Evolutionary conservation across 2,113 vertebrate genomes (phyloP).

Genomic region (Equus quagga): DNA sequence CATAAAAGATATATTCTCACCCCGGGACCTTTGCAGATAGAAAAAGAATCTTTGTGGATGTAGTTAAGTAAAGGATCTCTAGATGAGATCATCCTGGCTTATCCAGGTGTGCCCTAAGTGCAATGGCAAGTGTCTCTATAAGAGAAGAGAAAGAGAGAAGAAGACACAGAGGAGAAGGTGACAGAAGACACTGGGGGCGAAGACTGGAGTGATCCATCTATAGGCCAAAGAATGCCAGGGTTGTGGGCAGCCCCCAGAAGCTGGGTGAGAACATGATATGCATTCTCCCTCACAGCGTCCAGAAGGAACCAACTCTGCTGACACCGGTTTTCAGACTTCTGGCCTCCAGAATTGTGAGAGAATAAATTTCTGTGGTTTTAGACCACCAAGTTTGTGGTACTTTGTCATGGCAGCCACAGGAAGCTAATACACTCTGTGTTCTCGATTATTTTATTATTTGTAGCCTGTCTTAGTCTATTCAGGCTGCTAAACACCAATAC

Average conservation of each 20-base stretch:
- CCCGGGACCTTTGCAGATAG: not conserved
- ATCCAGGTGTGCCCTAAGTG: not conserved
- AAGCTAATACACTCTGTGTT: not conserved
- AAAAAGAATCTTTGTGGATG: not conserved
- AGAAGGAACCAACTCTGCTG: not conserved
- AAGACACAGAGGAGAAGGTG: not conserved
- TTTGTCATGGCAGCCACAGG: not conserved
- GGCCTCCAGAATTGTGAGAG: not conserved
- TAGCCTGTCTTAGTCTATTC: not conserved
- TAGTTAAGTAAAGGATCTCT: not conserved
- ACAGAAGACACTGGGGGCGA: not conserved
- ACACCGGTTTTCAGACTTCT: not conserved
- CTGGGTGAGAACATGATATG: not conserved
- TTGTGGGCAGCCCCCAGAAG: not conserved
- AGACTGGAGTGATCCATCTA: fast-evolving
- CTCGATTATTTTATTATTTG: not conserved
- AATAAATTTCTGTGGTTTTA: not conserved
- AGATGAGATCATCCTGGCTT: not conserved
- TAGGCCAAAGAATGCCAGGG: not conserved
- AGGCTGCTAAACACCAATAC: not conserved
- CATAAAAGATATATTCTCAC: not conserved
- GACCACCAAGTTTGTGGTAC: not conserved
- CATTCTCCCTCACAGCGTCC: not conserved
- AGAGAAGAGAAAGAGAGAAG: not conserved
- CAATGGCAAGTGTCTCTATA: not conserved